Evolutionary conservation across 2,113 vertebrate genomes (phyloP).

Genomic region (Nothocercus nigrocapillus): DNA sequence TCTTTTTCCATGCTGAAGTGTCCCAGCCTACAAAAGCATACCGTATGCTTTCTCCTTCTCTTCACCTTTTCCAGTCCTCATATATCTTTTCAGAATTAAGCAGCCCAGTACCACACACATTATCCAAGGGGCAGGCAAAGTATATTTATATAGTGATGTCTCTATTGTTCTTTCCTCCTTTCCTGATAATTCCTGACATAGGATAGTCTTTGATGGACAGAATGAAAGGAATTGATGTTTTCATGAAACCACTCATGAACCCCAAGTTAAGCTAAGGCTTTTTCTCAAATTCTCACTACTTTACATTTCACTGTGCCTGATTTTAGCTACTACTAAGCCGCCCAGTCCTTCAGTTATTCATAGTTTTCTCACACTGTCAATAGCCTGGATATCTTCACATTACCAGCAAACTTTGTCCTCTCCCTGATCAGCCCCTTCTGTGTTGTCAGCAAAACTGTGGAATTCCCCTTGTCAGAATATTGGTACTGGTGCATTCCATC

Average conservation of each 20-base stretch:
- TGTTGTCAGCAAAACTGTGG: neutral
- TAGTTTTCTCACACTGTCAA: neutral
- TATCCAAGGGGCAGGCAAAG: neutral
- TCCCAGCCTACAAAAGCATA: neutral
- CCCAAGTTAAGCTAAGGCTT: neutral
- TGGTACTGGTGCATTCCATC: neutral
- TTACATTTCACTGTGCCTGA: neutral
- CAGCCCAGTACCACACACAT: neutral
- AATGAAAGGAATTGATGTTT: neutral
- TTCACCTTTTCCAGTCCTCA: neutral
- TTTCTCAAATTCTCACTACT: too few relatives aligned
- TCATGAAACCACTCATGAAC: neutral
- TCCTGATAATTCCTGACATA: neutral
- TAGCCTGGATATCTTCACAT: neutral
- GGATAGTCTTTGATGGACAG: neutral
- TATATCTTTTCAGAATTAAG: neutral
- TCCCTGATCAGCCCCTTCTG: neutral
- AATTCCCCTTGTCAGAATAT: neutral
- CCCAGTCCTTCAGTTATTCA: neutral
- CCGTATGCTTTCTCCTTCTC: neutral
- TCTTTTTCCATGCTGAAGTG: neutral
- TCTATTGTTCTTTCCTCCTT: neutral
- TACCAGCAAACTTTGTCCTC: neutral
- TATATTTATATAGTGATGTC: neutral
- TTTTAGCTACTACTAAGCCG: neutral